phyloP scores from a whole-genome alignment of 2,113 vertebrate species.

The Ctenomys sociabilis region DNA sequence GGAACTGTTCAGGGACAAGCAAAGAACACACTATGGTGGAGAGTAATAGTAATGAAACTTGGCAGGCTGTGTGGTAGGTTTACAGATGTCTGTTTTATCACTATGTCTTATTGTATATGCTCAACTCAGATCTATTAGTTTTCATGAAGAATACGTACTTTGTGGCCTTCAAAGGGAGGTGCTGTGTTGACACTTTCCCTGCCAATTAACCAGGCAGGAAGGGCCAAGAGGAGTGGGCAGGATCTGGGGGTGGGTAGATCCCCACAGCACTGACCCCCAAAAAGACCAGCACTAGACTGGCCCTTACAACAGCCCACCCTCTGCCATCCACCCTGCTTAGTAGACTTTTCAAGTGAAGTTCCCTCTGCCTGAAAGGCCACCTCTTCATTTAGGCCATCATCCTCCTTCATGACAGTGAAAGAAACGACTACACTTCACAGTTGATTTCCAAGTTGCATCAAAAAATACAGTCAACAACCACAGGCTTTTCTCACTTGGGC shows the following conservation, averaged over 20 bases:
- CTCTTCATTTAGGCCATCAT: background rate
- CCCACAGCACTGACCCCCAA: background rate
- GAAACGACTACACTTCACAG: background rate
- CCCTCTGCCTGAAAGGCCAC: background rate
- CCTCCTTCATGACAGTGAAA: background rate
- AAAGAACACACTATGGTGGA: fast-evolving
- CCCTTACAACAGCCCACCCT: background rate
- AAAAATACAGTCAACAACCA: background rate
- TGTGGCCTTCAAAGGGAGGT: background rate
- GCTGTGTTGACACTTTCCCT: background rate
- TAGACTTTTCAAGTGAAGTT: background rate
- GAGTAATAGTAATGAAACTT: background rate
- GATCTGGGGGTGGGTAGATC: background rate
- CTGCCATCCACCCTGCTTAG: background rate
- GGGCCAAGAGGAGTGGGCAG: too few relatives aligned
- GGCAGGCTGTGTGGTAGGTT: background rate
- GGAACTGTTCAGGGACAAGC: background rate
- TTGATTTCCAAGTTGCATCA: background rate
- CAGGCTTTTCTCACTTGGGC: background rate
- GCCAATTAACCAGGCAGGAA: background rate
- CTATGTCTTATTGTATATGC: background rate
- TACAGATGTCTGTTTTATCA: background rate
- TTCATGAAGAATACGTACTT: background rate
- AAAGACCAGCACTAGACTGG: fast-evolving
- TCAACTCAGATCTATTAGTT: background rate